These are phyloP conservation scores for Podocnemis expansa DNA, from an alignment of 2,113 vertebrate genomes.

Conservation along the genomic window DNA sequence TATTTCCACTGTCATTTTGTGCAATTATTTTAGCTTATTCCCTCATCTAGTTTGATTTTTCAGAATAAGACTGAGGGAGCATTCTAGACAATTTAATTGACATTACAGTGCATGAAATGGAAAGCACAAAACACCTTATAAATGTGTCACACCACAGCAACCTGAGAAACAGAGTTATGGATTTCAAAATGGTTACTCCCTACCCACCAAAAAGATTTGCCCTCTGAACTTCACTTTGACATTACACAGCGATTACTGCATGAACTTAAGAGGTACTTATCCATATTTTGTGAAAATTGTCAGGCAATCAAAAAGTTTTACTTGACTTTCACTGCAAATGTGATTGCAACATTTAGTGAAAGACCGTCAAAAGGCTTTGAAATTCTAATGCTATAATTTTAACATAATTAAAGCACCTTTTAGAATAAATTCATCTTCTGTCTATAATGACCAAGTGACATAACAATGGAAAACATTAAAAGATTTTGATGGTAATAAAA, in stretches of 20 bases:
- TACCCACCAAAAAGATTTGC: slow-evolving; percentile 43
- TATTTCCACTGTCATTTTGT: slow-evolving; percentile 33
- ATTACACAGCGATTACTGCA: slow-evolving; percentile 30
- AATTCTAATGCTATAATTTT: slow-evolving; percentile 64
- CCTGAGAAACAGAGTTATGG: slow-evolving; percentile 26
- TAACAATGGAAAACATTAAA: slow-evolving; percentile 53
- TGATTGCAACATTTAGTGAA: slow-evolving; percentile 52
- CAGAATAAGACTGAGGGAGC: slow-evolving; percentile 37
- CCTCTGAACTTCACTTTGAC: slow-evolving; percentile 29
- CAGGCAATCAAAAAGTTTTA: slow-evolving; percentile 66
- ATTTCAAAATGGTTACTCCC: slow-evolving; percentile 24
- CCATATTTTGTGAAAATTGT: slow-evolving; percentile 60
- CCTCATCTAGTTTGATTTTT: slow-evolving; percentile 26
- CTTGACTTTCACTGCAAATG: slow-evolving; percentile 51
- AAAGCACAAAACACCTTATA: slow-evolving; percentile 27
- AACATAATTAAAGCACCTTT: slow-evolving; percentile 58
- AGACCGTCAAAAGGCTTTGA: slow-evolving; percentile 63
- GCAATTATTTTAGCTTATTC: slow-evolving; percentile 29
- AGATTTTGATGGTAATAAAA: slow-evolving; percentile 45
- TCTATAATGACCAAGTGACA: slow-evolving; percentile 57
- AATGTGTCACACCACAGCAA: slow-evolving; percentile 45
- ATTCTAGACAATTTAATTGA: slow-evolving; percentile 45
- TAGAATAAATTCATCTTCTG: slow-evolving; percentile 49
- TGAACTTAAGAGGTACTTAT: slow-evolving; percentile 18
- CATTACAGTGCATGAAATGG: slow-evolving; percentile 4